These are phyloP conservation scores for Goniozus legneri DNA, from an alignment of 1,140 invertebrate genomes.

Conservation along the genomic window DNA sequence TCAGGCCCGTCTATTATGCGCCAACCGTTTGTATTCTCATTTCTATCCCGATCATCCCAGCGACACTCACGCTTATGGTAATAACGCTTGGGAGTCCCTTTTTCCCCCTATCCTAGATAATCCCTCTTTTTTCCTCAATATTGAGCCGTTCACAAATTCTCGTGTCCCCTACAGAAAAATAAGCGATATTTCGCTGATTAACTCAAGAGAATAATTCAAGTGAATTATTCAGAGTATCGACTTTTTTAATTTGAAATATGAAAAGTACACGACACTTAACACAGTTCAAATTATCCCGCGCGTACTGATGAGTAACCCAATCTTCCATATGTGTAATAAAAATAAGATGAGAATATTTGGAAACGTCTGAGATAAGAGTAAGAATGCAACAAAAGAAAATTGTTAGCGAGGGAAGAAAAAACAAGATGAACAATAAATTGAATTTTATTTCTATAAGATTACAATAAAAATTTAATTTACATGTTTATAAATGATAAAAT, in stretches of 20 bases:
- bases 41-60: conserved; percentile 42
- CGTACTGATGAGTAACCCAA: no score
- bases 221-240: background rate
- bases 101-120: background rate
- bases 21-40: conserved; percentile 42
- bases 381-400: no score
- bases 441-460: no score
- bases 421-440: no score
- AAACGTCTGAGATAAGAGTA: no score
- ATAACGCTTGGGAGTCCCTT: conserved; percentile 8
- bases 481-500: no score
- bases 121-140: background rate
- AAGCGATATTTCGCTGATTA: background rate
- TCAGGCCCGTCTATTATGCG: conserved; percentile 38
- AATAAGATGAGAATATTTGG: no score
- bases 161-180: background rate
- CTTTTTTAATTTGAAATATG: background rate
- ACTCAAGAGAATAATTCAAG: background rate
- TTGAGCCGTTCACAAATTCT: background rate
- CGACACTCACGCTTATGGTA: conserved; percentile 28
- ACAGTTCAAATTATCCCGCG: no score
- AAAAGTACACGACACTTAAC: background rate
- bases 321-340: no score
- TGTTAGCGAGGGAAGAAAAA: no score
- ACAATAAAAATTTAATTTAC: no score